Conservation (phyloP, 2,797 vertebrate genomes). For the Florisuga fusca region DNA sequence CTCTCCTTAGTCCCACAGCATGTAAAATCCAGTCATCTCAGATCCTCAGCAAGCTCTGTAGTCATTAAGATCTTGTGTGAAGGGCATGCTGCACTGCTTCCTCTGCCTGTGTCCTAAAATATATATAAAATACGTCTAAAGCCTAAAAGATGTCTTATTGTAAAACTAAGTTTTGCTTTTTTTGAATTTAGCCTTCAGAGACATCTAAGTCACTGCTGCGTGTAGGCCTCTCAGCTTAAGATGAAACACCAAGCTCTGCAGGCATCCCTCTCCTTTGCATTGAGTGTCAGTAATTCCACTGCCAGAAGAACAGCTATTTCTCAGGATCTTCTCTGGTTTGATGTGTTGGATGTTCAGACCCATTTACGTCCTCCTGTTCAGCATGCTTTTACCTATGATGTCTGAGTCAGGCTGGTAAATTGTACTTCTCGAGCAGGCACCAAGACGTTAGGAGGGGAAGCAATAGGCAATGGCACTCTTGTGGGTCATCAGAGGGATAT, state of each 20-base stretch:
- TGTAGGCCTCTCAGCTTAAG: background rate
- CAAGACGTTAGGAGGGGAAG: background rate
- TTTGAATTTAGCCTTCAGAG: background rate
- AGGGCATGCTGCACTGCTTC: background rate
- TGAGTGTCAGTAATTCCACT: background rate
- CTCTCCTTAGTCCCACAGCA: background rate
- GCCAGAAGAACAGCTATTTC: background rate
- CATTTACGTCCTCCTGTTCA: background rate
- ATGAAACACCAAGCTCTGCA: background rate
- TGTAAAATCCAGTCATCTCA: background rate
- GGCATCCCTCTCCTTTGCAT: background rate
- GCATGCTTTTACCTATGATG: background rate
- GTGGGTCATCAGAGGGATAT: background rate
- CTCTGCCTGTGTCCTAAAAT: background rate
- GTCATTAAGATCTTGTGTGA: background rate
- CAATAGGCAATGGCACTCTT: background rate
- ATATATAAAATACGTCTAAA: background rate
- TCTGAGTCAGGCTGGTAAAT: background rate
- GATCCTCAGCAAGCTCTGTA: background rate
- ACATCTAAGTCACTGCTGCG: background rate
- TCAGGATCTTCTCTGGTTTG: background rate
- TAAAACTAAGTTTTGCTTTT: background rate
- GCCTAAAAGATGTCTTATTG: background rate
- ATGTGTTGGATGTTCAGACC: background rate
- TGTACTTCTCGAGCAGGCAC: background rate